Conservation (phyloP, 2,888 invertebrate genomes). For the Parochlus steinenii region DNA sequence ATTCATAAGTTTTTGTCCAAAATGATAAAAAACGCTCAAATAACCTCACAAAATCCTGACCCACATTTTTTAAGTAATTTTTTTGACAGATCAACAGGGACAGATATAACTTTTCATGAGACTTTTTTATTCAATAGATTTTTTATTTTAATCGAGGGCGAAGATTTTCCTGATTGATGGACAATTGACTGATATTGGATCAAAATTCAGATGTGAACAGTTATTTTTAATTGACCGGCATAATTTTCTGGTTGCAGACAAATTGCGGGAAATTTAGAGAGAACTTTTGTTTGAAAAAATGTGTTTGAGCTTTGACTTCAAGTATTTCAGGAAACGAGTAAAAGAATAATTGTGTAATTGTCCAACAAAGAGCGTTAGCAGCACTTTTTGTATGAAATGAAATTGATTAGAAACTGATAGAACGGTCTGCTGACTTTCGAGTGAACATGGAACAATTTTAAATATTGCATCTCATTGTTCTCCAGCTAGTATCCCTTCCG, state of each 20-base stretch:
- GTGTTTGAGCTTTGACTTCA: too few relatives aligned
- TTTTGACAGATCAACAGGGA: background rate
- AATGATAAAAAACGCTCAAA: too few relatives aligned
- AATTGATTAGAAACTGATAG: background rate
- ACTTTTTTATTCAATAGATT: background rate
- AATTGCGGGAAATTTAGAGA: background rate
- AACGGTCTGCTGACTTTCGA: too few relatives aligned
- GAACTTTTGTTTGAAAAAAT: conserved; percentile 12
- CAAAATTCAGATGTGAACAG: background rate
- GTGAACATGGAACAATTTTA: too few relatives aligned
- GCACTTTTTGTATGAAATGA: background rate
- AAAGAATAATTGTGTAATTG: too few relatives aligned
- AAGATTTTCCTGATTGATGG: conserved; percentile 1
- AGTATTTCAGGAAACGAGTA: too few relatives aligned
- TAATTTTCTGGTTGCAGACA: conserved; percentile 5
- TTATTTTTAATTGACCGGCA: conserved; percentile 12
- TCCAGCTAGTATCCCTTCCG: too few relatives aligned
- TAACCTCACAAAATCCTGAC: conserved; percentile 7
- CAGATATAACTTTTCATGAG: background rate
- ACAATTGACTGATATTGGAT: background rate
- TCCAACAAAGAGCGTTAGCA: too few relatives aligned
- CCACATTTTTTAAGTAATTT: conserved; percentile 5
- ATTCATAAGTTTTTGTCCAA: too few relatives aligned
- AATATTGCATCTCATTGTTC: too few relatives aligned
- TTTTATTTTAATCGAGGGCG: background rate